Evolutionary conservation across 2,113 vertebrate genomes (phyloP).

Genomic region (Syngnathus typhle): DNA sequence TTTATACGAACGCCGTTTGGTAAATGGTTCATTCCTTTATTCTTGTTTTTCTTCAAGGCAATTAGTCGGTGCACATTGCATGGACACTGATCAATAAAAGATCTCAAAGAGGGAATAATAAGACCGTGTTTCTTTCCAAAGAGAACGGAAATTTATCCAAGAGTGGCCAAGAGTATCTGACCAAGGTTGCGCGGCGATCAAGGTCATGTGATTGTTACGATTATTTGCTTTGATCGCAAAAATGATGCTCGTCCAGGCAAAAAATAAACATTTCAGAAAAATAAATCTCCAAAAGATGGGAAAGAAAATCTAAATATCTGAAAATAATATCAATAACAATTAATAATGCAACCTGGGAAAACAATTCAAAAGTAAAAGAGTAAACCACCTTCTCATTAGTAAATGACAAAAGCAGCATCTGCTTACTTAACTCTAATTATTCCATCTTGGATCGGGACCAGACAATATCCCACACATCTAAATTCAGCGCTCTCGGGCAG

Average conservation of each 20-base stretch:
- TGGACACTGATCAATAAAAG: conserved; percentile 12
- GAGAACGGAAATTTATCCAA: background rate
- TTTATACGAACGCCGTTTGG: background rate
- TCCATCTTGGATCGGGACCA: conserved; percentile 2
- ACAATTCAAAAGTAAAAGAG: background rate
- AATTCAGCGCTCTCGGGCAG: background rate
- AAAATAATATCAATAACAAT: background rate
- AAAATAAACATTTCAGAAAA: too few relatives aligned
- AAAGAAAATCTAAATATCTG: background rate
- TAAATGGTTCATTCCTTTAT: conserved; percentile 34
- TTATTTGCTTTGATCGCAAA: too few relatives aligned
- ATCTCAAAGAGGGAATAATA: background rate
- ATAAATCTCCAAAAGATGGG: background rate
- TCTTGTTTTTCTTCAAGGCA: conserved; percentile 23
- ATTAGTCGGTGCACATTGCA: conserved; percentile 7
- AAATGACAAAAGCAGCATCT: conserved; percentile 2
- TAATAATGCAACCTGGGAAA: background rate
- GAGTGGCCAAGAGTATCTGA: background rate
- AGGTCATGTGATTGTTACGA: too few relatives aligned
- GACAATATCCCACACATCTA: background rate
- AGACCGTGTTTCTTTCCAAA: background rate
- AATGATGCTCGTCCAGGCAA: too few relatives aligned
- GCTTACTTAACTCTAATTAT: background rate
- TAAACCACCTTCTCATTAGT: background rate
- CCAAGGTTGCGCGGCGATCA: too few relatives aligned